Base-by-base conservation (phyloP, 2,113 vertebrate species). In the Platanista minor region DNA sequence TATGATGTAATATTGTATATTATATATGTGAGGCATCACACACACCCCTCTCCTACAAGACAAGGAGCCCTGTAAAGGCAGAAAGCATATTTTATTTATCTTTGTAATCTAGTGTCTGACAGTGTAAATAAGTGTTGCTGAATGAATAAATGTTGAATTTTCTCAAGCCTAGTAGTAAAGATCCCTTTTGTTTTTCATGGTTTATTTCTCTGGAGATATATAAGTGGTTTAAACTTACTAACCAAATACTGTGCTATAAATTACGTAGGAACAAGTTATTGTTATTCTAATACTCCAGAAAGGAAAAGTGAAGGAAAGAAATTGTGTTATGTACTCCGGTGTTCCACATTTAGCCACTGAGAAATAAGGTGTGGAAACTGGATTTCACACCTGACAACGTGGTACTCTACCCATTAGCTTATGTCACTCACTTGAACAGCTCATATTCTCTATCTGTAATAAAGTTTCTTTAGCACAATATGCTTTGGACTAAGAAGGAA, bases 141-240 rank as follows among this genome's bases (percentile, higher is more conserved):
- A 93, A 93, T 93, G 93, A 95, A 93, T 94, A 54, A 62, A 95
- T 94, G 66, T n/a, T 93, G 74, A 91, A 80, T 91, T 94, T 94
- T 96, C 87, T 94, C 69, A 95, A 87, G 57, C 77, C 86, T 91
- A 69, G 67, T 43, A 46, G 67, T 86, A 89, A 96, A 83, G 86
- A 39, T 61, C 36, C 43, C 59, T 93, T 96, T 81, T 90, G 52
- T 88, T 89, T 97, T 91, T 95, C 88, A 85, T 46, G 72, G 94
- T 52, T 86, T 87, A 86, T 31, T 95, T 95, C 49, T 84, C 54
- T 66, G 66, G 41, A 95, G 62, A 93, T 62, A 93, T 62, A 94
- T 94, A 91, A 93, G 62, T 36, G n/a, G 39, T 87, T 94, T 91
- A 83, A 69, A 87, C 13, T 74, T 93, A 78, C 78, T 87, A 75